Conservation (phyloP, 1,140 invertebrate genomes). For the Tetragonula clypearis region DNA sequence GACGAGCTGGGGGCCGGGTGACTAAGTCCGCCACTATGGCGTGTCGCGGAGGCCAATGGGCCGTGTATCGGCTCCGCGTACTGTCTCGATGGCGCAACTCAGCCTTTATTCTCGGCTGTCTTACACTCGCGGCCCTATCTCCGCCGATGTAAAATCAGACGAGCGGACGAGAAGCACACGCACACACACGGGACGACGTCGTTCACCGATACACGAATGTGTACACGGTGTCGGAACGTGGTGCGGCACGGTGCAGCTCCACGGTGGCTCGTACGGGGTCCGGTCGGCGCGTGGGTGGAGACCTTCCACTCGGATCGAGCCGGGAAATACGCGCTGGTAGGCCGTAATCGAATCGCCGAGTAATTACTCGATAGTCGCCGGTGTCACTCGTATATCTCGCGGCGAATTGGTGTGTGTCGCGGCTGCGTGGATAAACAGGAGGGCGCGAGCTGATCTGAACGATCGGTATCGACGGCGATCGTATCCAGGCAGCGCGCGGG, state of each 20-base stretch:
- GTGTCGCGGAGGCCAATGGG: constrained; percentile 53
- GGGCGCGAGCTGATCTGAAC: constrained; percentile 4
- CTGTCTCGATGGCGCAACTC: constrained; percentile 65
- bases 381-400: constrained; percentile 52
- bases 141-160: constrained; percentile 31
- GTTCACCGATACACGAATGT: neutral
- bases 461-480: constrained; percentile 59
- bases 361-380: constrained; percentile 54
- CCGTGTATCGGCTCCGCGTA: constrained; percentile 6
- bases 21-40: constrained; percentile 61
- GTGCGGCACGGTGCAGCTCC: constrained; percentile 1
- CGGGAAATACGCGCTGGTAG: constrained; percentile 35
- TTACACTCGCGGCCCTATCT: constrained; percentile 40
- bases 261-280: constrained; percentile 22
- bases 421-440: constrained; percentile 34
- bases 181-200: neutral
- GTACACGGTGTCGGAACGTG: neutral
- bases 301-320: constrained; percentile 37
- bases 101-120: constrained; percentile 40
- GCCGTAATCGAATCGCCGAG: constrained; percentile 48
- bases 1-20: constrained; percentile 63
- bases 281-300: constrained; percentile 59
- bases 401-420: constrained; percentile 30
- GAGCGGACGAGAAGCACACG: neutral
- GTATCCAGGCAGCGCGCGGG: constrained; percentile 42